Evolutionary conservation across 2,888 invertebrate genomes (phyloP).

Genomic region (Nemotelus nigrinus): DNA sequence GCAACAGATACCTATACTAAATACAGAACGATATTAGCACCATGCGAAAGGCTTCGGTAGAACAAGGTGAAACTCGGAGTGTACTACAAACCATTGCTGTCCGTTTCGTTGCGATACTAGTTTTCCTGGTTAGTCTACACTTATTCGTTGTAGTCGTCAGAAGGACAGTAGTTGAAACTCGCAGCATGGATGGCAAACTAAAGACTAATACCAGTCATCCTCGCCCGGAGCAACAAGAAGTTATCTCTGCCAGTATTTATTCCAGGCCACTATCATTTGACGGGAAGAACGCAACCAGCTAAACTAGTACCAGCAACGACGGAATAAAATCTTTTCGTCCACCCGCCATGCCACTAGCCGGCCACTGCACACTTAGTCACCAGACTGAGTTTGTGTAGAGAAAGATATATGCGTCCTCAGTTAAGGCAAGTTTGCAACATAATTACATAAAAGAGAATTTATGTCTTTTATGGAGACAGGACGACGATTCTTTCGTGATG

Average conservation of each 20-base stretch:
- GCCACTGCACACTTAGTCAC: no score
- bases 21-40: neutral
- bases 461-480: constrained; percentile 50
- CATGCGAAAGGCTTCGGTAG: neutral
- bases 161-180: neutral
- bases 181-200: no score
- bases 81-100: neutral
- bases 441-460: constrained; percentile 49
- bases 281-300: neutral
- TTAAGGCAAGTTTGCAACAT: constrained; percentile 44
- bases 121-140: neutral
- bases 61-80: neutral
- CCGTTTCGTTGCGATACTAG: neutral
- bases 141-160: neutral
- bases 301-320: no score
- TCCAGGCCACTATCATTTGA: constrained; percentile 6
- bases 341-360: no score
- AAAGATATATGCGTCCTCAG: constrained; percentile 29
- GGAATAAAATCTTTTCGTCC: no score
- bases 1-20: constrained; percentile 8
- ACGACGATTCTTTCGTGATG: constrained; percentile 44
- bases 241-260: constrained; percentile 2
- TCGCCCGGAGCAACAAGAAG: constrained; percentile 7
- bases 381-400: neutral
- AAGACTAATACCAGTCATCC: no score